Percentiles rank a stretch among this genome's conserved stretches.
Evolutionary conservation across 2,888 invertebrate species (phyloP).

Genomic region (Nomada fucata): DNA sequence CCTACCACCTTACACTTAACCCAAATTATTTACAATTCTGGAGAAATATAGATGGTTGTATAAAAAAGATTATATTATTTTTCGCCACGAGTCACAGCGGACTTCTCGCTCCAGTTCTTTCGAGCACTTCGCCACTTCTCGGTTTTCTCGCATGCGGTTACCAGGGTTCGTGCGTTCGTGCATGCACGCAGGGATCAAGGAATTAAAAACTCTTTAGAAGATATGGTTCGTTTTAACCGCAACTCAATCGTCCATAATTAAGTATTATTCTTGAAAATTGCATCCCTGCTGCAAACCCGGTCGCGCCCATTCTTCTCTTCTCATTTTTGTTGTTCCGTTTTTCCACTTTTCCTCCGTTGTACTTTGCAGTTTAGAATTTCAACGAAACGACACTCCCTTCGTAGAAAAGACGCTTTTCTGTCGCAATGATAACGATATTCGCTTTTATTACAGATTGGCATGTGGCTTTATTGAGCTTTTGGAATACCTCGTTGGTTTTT

Average conservation of each 20-base stretch:
- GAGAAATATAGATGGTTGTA: too few relatives aligned
- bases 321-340: neutral
- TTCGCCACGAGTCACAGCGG: neutral
- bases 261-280: slow-evolving; percentile 29
- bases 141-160: slow-evolving; percentile 28
- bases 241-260: slow-evolving; percentile 14
- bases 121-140: slow-evolving; percentile 2
- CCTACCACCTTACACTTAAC: neutral
- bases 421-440: slow-evolving; percentile 4
- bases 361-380: slow-evolving; percentile 4
- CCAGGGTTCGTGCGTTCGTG: slow-evolving; percentile 1
- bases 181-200: slow-evolving; percentile 9
- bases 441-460: slow-evolving; percentile 19
- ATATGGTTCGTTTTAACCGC: slow-evolving; percentile 9
- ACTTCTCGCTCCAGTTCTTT: slow-evolving; percentile 5
- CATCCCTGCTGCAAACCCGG: neutral
- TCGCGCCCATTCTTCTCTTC: neutral
- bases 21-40: neutral
- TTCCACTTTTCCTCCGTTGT: neutral
- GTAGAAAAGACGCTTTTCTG: neutral
- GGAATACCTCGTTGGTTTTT: slow-evolving; percentile 14
- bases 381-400: too few relatives aligned
- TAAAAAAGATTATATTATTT: too few relatives aligned
- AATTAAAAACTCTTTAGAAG: slow-evolving; percentile 21
- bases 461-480: neutral